Conservation (phyloP, 2,888 invertebrate species). For the Pristionchus mayeri region DNA sequence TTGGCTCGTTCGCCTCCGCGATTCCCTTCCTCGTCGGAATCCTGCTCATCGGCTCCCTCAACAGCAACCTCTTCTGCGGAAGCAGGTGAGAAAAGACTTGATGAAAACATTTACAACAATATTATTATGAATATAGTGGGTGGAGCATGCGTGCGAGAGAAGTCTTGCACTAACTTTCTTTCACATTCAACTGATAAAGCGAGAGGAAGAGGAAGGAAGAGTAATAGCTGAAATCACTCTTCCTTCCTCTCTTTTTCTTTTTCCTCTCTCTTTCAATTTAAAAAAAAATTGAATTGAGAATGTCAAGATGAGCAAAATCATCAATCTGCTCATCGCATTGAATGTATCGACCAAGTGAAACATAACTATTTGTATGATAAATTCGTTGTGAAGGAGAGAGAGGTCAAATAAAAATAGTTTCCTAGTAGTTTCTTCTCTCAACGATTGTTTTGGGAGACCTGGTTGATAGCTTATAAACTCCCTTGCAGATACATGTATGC, state of each 20-base stretch:
- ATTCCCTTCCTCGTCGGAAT: slow-evolving; percentile 76
- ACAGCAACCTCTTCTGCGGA: slow-evolving; percentile 75
- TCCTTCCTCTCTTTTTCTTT: not conserved
- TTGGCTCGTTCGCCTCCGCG: slow-evolving; percentile 70
- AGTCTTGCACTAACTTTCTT: too few species aligned
- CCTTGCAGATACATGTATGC: slow-evolving; percentile 74
- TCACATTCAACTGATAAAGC: too few species aligned
- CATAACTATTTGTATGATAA: not conserved
- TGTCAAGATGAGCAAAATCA: too few species aligned
- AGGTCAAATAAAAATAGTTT: too few species aligned
- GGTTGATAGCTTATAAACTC: not conserved
- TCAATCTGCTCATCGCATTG: not conserved
- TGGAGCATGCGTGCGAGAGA: too few species aligned
- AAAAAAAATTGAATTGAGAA: too few species aligned
- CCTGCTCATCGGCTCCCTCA: slow-evolving; percentile 74
- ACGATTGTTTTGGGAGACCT: too few species aligned
- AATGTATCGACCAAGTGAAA: not conserved
- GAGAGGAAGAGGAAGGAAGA: too few species aligned
- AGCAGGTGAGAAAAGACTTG: slow-evolving; percentile 64
- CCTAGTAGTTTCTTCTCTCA: too few species aligned
- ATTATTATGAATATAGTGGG: too few species aligned
- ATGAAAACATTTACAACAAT: too few species aligned
- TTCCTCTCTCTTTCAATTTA: not conserved
- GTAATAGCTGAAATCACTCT: too few species aligned
- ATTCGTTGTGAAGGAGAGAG: not conserved